These are phyloP conservation scores for Stictonetta naevosa DNA, from an alignment of 2,113 vertebrate species.

Conservation along the genomic window DNA sequence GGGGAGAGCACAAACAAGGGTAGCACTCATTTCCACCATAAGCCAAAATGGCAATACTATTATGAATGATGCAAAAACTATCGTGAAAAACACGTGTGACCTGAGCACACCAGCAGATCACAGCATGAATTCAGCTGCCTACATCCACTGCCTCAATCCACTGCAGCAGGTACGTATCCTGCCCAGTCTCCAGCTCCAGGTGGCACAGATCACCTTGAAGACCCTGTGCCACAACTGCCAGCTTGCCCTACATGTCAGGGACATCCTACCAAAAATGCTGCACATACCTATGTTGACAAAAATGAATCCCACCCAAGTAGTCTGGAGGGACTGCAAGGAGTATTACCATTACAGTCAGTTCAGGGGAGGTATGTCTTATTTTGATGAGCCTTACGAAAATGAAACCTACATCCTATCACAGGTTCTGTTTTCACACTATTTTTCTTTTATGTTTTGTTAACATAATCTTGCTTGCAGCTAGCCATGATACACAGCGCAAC, in stretches of 20 bases:
- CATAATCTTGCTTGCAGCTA: not conserved
- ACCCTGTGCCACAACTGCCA: not conserved
- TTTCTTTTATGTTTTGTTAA: not conserved
- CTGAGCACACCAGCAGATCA: not conserved
- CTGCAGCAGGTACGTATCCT: rapidly evolving
- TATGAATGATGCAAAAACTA: not conserved
- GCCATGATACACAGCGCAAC: not conserved
- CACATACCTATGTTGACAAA: not conserved
- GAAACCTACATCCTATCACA: not conserved
- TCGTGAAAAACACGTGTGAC: not conserved
- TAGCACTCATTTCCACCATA: not conserved
- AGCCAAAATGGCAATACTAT: not conserved
- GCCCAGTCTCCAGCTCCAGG: not conserved
- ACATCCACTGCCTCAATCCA: not conserved
- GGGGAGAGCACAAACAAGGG: not conserved
- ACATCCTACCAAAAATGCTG: not conserved
- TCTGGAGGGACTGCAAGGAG: not conserved
- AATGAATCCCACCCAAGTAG: not conserved
- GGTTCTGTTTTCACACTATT: not conserved
- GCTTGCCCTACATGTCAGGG: rapidly evolving
- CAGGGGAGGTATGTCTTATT: not conserved
- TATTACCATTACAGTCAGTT: not conserved
- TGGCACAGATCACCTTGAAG: not conserved
- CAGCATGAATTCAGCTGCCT: not conserved
- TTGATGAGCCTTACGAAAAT: not conserved